Evolutionary conservation across 2,797 vertebrate genomes (phyloP).

Genomic region (Catharus ustulatus): DNA sequence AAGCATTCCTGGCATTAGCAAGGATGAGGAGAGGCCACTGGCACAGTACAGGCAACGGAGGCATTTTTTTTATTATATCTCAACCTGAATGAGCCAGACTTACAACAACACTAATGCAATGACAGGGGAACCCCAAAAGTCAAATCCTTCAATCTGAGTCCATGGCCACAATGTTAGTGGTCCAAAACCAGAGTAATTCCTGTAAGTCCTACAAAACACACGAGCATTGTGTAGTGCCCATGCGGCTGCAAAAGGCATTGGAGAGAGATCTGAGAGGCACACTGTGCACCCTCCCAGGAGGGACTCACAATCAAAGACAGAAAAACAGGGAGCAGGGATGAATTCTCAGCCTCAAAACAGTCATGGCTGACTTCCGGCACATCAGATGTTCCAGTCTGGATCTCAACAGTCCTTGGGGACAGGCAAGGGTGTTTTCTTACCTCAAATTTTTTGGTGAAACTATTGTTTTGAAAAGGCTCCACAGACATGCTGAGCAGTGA

Average conservation of each 20-base stretch:
- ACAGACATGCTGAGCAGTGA: neutral
- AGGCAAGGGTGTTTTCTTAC: neutral
- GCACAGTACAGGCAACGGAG: neutral
- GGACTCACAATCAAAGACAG: neutral
- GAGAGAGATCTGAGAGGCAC: neutral
- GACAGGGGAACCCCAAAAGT: neutral
- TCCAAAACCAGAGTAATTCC: neutral
- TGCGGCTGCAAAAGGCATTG: fast-evolving
- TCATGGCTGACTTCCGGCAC: neutral
- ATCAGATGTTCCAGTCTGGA: neutral
- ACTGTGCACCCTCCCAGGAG: neutral
- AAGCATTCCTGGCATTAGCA: neutral
- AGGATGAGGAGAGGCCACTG: neutral
- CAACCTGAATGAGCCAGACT: neutral
- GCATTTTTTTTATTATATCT: neutral
- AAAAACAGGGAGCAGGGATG: neutral
- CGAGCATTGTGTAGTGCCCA: fast-evolving
- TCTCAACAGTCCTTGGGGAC: neutral
- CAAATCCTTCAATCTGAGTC: neutral
- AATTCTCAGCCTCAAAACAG: neutral
- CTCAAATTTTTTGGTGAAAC: neutral
- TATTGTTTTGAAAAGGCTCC: neutral
- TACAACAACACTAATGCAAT: neutral
- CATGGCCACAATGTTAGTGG: neutral
- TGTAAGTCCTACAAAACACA: neutral